Conservation (phyloP, 2,888 invertebrate species). For the Pammene aurita region DNA sequence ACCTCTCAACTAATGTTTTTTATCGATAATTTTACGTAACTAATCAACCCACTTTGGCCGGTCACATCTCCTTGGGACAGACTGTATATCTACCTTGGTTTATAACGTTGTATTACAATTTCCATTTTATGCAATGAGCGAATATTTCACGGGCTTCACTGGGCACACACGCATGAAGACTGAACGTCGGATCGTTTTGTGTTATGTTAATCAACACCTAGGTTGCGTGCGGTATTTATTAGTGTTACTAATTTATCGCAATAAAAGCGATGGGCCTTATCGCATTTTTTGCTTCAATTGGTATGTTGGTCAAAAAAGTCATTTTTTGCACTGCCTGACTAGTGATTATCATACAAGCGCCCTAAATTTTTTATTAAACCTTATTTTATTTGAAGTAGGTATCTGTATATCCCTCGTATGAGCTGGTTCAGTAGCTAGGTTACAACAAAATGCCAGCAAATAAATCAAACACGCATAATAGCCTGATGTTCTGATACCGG, state of each 20-base stretch:
- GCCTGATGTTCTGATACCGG: constrained; percentile 11
- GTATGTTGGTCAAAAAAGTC: not conserved
- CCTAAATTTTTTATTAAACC: too few species aligned
- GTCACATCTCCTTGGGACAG: too few species aligned
- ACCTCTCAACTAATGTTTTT: too few species aligned
- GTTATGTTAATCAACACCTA: constrained; percentile 25
- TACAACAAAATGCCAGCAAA: constrained; percentile 19
- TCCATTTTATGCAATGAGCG: too few species aligned
- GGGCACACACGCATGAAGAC: constrained; percentile 1
- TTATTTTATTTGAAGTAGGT: too few species aligned
- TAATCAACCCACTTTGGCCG: too few species aligned
- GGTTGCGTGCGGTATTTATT: constrained; percentile 29
- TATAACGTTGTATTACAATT: too few species aligned
- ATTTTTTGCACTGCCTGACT: too few species aligned
- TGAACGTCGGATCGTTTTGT: constrained; percentile 16
- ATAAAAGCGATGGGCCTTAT: not conserved
- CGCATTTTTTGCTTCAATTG: constrained; percentile 2
- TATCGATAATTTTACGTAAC: too few species aligned
- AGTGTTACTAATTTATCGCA: constrained; percentile 1
- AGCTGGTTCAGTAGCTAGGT: not conserved
- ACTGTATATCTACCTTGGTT: too few species aligned
- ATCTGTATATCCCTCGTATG: not conserved
- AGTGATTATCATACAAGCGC: too few species aligned
- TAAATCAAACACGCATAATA: constrained; percentile 30
- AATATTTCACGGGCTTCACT: not conserved